Percentiles rank a stretch among this genome's conserved stretches.
These are phyloP conservation scores for Bombus difficillimus DNA, from an alignment of 1,140 invertebrate genomes.

Conservation along the genomic window DNA sequence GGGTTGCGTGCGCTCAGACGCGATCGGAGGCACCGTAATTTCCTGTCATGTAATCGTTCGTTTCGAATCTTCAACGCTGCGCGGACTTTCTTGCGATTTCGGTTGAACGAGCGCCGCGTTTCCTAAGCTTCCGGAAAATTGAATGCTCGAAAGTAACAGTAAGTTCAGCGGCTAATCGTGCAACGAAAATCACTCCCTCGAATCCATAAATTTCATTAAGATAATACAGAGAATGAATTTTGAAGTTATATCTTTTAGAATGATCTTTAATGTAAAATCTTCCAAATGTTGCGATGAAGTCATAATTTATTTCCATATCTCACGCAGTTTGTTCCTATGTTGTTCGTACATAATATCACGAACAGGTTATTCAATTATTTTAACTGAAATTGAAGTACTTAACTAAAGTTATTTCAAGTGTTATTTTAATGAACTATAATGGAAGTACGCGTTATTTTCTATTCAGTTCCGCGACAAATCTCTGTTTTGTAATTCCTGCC, in stretches of 20 bases:
- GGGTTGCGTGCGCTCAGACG: constrained; percentile 67
- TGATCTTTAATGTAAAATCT: neutral
- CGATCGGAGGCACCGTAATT: constrained; percentile 65
- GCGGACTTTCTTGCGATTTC: constrained; percentile 51
- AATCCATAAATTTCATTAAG: neutral
- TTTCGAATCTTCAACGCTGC: constrained; percentile 53
- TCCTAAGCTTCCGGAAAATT: constrained; percentile 37
- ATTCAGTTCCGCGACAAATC: too few species aligned
- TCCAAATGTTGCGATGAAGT: neutral
- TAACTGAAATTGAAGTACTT: too few species aligned
- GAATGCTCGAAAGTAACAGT: neutral
- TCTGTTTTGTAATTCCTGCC: too few species aligned
- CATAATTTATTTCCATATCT: too few species aligned
- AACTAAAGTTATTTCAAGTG: too few species aligned
- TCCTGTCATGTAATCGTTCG: constrained; percentile 66
- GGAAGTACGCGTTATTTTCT: too few species aligned
- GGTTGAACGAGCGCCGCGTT: constrained; percentile 36
- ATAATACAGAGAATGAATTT: neutral
- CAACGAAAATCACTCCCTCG: neutral
- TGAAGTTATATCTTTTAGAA: neutral
- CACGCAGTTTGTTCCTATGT: too few species aligned
- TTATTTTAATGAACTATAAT: too few species aligned
- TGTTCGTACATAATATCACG: too few species aligned
- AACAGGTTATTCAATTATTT: too few species aligned
- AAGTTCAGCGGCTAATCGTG: neutral